A percentile compares a stretch with the other conserved stretches of the same genome.
Conservation (phyloP, 2,888 invertebrate genomes). For the Meiosimyza platycephala region DNA sequence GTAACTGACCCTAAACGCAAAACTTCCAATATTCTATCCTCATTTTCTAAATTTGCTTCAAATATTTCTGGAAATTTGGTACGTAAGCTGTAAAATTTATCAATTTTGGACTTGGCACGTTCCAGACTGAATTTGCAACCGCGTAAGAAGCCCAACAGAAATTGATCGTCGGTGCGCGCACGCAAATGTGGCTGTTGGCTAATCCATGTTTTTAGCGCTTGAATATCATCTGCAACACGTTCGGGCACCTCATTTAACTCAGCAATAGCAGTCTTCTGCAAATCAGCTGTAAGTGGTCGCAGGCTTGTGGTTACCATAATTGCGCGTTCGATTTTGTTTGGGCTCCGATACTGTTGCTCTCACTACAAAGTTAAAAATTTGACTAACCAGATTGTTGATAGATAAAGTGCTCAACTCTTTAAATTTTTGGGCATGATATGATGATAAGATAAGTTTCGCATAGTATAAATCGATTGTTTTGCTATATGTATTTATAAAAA, state of each 20-base stretch:
- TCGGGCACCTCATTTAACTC: constrained; percentile 68
- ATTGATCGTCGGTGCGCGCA: constrained; percentile 65
- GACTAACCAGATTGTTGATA: too few relatives aligned
- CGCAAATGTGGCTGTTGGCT: constrained; percentile 68
- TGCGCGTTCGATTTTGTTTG: too few relatives aligned
- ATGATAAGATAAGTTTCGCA: too few relatives aligned
- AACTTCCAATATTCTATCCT: constrained; percentile 14
- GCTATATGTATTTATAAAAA: too few relatives aligned
- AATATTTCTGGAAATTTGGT: constrained; percentile 69
- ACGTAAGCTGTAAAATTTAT: constrained; percentile 71
- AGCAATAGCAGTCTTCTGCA: constrained; percentile 63
- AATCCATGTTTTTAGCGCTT: constrained; percentile 68
- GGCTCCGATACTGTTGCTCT: too few relatives aligned
- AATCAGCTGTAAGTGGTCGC: constrained; percentile 49
- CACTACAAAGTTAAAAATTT: too few relatives aligned
- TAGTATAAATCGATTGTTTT: too few relatives aligned
- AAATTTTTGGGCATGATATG: too few relatives aligned
- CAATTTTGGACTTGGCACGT: constrained; percentile 70
- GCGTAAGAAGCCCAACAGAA: constrained; percentile 68
- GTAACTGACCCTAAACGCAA: background rate
- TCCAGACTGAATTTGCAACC: constrained; percentile 71
- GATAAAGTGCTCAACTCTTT: too few relatives aligned
- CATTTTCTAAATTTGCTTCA: constrained; percentile 45
- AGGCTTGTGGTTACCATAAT: constrained; percentile 19
- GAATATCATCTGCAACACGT: constrained; percentile 57